phyloP scores from a whole-genome alignment of 2,113 vertebrate genomes.

The Vicugna pacos region DNA sequence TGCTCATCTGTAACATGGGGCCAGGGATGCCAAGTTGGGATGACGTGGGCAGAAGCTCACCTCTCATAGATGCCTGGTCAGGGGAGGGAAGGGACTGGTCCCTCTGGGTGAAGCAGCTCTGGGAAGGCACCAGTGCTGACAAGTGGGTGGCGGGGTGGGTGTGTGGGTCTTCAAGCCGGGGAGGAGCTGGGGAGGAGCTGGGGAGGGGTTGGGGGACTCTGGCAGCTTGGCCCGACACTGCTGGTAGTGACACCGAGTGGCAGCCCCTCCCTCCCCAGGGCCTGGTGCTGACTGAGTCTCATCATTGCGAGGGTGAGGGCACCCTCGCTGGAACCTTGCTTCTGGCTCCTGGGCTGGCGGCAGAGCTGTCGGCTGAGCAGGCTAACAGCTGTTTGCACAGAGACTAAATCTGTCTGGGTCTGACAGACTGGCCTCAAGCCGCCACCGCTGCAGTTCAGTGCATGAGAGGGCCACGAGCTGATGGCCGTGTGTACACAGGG shows the following conservation, averaged over 20 bases:
- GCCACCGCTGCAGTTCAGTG: background rate
- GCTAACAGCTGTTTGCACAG: slow-evolving; percentile 65
- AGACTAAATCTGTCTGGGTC: slow-evolving; percentile 64
- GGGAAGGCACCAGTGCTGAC: background rate
- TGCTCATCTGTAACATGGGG: background rate
- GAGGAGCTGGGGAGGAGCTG: no score
- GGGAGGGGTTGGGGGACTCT: background rate
- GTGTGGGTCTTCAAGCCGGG: fast-evolving
- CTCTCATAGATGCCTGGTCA: background rate
- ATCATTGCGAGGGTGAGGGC: background rate
- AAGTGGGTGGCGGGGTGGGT: background rate
- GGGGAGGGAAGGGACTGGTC: background rate
- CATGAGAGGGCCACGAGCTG: background rate
- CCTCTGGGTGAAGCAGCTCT: background rate
- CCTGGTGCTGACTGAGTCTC: background rate
- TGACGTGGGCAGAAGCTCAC: background rate
- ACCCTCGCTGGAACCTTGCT: background rate
- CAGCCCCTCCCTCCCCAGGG: background rate
- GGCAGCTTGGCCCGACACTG: background rate
- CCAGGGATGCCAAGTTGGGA: background rate
- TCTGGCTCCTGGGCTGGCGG: background rate
- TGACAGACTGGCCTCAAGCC: background rate
- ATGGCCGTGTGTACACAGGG: fast-evolving
- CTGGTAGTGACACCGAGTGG: background rate
- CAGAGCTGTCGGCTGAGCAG: background rate